These are phyloP conservation scores for Ichneumoninae sp. DNA, from an alignment of 2,888 invertebrate genomes.

Conservation along the genomic window DNA sequence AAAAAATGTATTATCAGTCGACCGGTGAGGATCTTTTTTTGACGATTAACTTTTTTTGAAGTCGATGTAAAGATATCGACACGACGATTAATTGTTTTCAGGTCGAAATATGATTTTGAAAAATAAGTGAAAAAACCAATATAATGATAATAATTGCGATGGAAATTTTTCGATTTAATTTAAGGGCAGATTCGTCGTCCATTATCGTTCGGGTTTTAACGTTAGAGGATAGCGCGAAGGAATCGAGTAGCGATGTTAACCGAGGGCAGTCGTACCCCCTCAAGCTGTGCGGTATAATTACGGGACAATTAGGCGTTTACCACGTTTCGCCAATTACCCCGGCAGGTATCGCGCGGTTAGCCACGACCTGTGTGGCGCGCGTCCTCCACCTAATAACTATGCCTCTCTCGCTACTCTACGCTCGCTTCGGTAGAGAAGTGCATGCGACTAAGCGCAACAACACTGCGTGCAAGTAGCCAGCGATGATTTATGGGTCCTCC, in stretches of 20 bases:
- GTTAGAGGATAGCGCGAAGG: slow-evolving; percentile 41
- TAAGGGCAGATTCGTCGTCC: slow-evolving; percentile 33
- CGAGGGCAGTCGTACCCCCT: slow-evolving; percentile 31
- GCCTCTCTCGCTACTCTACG: slow-evolving; percentile 20
- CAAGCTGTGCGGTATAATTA: slow-evolving; percentile 55
- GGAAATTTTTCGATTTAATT: slow-evolving; percentile 30
- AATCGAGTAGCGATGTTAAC: slow-evolving; percentile 14
- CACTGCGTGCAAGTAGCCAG: slow-evolving; percentile 49
- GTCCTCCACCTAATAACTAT: slow-evolving; percentile 54
- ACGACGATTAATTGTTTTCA: not conserved
- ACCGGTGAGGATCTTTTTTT: not conserved
- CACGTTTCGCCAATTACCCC: slow-evolving; percentile 75
- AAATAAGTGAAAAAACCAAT: not conserved
- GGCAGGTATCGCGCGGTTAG: slow-evolving; percentile 45
- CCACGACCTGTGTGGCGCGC: slow-evolving; percentile 75
- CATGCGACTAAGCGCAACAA: not conserved
- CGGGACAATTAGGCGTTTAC: slow-evolving; percentile 71
- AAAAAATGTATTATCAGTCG: not conserved
- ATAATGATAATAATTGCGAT: not conserved
- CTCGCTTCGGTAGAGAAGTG: not conserved
- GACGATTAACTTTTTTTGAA: not conserved
- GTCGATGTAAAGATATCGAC: not conserved
- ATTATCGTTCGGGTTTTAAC: slow-evolving; percentile 33
- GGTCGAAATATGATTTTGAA: not conserved
- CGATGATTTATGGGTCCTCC: slow-evolving; percentile 61